Conservation (phyloP, 2,113 vertebrate genomes). For the Eleginops maclovinus region DNA sequence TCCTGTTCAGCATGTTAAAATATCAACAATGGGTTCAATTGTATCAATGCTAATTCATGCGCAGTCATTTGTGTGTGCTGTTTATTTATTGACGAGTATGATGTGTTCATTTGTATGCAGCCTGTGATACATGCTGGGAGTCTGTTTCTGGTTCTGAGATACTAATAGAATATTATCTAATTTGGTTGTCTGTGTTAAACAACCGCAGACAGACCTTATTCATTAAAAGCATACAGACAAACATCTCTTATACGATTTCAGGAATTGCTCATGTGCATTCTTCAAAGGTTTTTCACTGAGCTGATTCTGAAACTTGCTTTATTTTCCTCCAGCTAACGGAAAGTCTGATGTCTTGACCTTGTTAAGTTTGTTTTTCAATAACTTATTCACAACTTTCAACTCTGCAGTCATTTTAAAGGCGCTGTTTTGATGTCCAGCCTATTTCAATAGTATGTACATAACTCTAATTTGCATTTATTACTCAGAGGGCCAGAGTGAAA, state of each 20-base stretch:
- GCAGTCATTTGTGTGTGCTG: background rate
- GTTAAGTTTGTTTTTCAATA: constrained; percentile 14
- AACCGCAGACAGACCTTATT: background rate
- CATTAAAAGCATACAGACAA: background rate
- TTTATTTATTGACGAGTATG: background rate
- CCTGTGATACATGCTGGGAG: background rate
- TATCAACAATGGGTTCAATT: background rate
- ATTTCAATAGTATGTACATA: constrained; percentile 23
- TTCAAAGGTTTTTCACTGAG: background rate
- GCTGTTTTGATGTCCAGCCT: constrained; percentile 1
- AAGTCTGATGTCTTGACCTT: constrained; percentile 14
- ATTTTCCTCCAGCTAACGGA: background rate
- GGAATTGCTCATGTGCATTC: background rate
- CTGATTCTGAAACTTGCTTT: background rate
- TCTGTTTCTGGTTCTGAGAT: background rate
- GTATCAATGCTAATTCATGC: too few species aligned
- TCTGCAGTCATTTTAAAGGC: constrained; percentile 9
- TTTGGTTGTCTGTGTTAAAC: background rate
- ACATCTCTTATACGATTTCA: background rate
- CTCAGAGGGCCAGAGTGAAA: constrained; percentile 13
- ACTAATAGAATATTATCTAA: background rate
- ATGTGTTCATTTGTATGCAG: background rate
- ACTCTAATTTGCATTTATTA: constrained; percentile 38
- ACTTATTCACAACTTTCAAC: constrained; percentile 21
- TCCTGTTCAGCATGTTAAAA: background rate